A percentile compares a stretch with the other conserved stretches of the same genome.
These are phyloP conservation scores for Epizoanthus scotinus DNA, from an alignment of 92 coral and sea anemone species.

Conservation along the genomic window DNA sequence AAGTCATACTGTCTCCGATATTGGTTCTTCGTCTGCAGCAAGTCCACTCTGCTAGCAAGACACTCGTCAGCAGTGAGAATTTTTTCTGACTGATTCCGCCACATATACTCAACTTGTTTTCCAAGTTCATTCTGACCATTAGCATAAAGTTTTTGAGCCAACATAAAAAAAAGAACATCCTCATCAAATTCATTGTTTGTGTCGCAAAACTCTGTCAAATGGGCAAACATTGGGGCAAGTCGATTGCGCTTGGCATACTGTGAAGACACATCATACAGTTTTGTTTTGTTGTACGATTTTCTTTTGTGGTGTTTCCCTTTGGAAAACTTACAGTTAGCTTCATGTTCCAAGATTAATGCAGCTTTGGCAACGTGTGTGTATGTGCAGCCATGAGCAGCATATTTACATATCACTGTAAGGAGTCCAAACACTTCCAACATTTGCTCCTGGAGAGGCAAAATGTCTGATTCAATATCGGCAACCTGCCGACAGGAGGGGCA, in stretches of 20 bases:
- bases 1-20: too few species aligned
- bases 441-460: conserved; percentile 17
- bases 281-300: conserved; percentile 32
- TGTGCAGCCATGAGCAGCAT: conserved; percentile 28
- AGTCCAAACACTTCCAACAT: conserved; percentile 39
- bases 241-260: conserved; percentile 37
- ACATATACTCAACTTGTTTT: too few species aligned
- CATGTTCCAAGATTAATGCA: conserved; percentile 14
- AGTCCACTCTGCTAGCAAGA: too few species aligned
- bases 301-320: conserved; percentile 31
- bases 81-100: too few species aligned
- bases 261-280: conserved; percentile 38
- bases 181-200: too few species aligned
- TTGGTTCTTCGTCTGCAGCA: too few species aligned
- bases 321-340: conserved; percentile 21
- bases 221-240: not conserved
- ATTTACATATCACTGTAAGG: conserved; percentile 27
- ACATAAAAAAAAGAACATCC: too few species aligned
- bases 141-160: too few species aligned
- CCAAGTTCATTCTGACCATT: too few species aligned
- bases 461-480: conserved; percentile 23
- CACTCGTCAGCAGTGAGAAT: too few species aligned
- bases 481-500: conserved; percentile 46
- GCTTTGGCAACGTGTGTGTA: conserved; percentile 17
- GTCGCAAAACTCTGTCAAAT: too few species aligned